Base-by-base conservation (phyloP, 2,113 vertebrate species). In the Theropithecus gelada region DNA sequence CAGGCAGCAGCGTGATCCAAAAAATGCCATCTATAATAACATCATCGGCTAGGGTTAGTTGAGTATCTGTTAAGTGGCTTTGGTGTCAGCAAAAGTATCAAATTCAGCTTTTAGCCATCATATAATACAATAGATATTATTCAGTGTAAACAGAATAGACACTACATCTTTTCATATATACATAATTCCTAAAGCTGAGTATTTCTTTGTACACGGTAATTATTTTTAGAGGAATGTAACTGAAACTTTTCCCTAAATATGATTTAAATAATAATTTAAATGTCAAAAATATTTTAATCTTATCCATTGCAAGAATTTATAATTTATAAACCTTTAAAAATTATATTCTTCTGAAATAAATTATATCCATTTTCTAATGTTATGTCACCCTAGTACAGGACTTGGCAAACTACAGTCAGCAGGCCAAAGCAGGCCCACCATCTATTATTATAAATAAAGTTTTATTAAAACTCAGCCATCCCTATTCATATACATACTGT, bases 261-360 rank as follows among this genome's bases (percentile, higher is more conserved):
- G 70, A 89, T 82, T 93, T 88, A 88, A 76, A 78, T 70, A 72
- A 87, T 76, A 25, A 95, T 27, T 68, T 57, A 87, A 93, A 40
- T 50, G 17, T n/a, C 50, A 78, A 81, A 40, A 2, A 73, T n/a
- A 25, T 25, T 81, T 48, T 96, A 25, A 95, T 87, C 52, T 72
- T 16, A 81, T 32, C n/a, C 8, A 88, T 48, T 83, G 10, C 38
- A 75, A 91, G 48, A 38, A 86, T 70, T 90, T 87, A 68, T 43
- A 43, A 75, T 35, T 79, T 61, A 91, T 27, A 81, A 6, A 55
- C 17, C 32, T 81, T 86, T 52, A 68, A 88, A 97, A 87, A 76
- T 38, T 38, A 11, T 27, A 14, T 27, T 30, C 5, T 92, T 96
- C 64, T 27, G 27, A 87, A 86, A 88, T 57, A 57, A 81, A 92